These are phyloP conservation scores for Phaetusa simplex DNA, from an alignment of 2,113 vertebrate genomes.

Conservation along the genomic window DNA sequence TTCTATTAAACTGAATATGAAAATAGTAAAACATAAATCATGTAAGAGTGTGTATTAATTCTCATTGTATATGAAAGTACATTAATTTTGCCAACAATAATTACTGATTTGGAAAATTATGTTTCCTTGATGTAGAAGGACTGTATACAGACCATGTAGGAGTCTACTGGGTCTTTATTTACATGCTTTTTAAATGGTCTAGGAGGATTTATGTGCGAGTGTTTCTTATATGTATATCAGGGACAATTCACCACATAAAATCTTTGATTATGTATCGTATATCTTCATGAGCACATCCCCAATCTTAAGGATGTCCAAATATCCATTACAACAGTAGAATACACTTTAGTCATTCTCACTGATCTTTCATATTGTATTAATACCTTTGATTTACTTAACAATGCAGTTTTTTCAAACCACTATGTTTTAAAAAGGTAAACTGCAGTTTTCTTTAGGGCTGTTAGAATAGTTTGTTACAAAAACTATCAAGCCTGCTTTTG, in stretches of 20 bases:
- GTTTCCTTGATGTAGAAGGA: neutral
- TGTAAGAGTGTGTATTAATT: neutral
- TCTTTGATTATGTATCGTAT: neutral
- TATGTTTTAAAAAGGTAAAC: neutral
- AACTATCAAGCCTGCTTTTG: neutral
- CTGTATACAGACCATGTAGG: neutral
- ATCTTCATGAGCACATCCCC: neutral
- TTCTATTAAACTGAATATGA: neutral
- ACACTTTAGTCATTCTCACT: neutral
- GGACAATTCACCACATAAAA: neutral
- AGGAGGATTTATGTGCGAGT: neutral
- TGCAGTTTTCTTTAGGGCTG: neutral
- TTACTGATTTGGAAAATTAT: neutral
- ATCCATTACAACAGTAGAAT: neutral
- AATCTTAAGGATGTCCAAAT: neutral
- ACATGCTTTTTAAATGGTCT: neutral
- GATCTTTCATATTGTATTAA: neutral
- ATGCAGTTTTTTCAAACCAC: neutral
- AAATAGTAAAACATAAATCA: neutral
- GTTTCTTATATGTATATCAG: neutral
- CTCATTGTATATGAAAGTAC: neutral
- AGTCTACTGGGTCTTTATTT: neutral
- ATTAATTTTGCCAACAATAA: neutral
- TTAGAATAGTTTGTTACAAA: neutral
- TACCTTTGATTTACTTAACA: neutral